These are phyloP conservation scores for Littorina saxatilis DNA, from an alignment of 1,140 invertebrate genomes.

Conservation along the genomic window DNA sequence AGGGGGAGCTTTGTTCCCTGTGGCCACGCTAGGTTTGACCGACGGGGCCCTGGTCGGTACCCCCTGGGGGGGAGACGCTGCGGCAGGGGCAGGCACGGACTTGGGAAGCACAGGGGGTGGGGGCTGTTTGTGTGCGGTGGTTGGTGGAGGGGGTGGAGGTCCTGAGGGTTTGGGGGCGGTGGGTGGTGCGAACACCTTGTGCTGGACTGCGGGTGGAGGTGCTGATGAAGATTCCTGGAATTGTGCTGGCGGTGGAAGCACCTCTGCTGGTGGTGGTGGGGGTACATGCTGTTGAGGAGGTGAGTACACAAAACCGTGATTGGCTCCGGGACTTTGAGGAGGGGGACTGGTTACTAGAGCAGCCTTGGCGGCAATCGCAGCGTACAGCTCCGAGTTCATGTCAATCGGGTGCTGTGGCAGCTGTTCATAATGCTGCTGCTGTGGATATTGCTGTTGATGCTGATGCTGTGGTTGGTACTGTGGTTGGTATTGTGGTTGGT, in stretches of 20 bases:
- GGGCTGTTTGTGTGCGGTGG: constrained; percentile 38
- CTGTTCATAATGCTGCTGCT: neutral
- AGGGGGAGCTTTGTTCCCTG: neutral
- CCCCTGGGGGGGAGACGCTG: neutral
- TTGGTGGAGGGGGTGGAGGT: constrained; percentile 38
- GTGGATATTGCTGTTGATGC: constrained; percentile 10
- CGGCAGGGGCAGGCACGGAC: constrained; percentile 2
- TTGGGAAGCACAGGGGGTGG: constrained; percentile 24
- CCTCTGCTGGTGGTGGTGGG: neutral
- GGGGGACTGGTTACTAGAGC: neutral
- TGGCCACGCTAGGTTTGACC: neutral
- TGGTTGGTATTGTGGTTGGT: neutral
- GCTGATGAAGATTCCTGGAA: constrained; percentile 36
- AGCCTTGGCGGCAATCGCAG: neutral
- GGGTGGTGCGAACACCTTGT: constrained; percentile 30
- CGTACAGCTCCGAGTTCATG: constrained; percentile 9
- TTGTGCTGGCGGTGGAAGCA: constrained; percentile 44
- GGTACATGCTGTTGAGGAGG: neutral
- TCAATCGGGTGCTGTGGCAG: neutral
- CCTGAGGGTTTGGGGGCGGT: constrained; percentile 33
- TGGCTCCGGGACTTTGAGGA: neutral
- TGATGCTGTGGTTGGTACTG: constrained; percentile 8
- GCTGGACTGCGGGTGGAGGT: constrained; percentile 23
- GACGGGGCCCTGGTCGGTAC: neutral
- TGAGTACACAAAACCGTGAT: neutral